phyloP scores from a whole-genome alignment of 2,113 vertebrate species.

The Trematomus loennbergii region DNA sequence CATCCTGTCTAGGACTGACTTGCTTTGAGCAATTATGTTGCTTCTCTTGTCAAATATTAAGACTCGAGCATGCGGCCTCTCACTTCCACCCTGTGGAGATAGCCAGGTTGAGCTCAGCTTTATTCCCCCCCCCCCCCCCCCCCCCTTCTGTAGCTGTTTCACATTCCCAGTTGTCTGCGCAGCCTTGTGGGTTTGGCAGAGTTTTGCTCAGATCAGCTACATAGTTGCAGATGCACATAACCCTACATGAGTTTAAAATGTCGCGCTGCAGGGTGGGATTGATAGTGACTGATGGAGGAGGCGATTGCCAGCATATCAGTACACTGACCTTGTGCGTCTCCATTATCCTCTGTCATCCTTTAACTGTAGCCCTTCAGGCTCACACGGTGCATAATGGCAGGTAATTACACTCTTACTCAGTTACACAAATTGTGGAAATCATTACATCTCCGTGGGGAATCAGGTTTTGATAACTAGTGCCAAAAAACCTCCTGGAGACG shows the following conservation, averaged over 20 bases:
- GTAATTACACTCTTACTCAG: slow-evolving; percentile 57
- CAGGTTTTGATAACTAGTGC: slow-evolving; percentile 38
- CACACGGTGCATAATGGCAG: slow-evolving; percentile 35
- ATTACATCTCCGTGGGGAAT: slow-evolving; percentile 46
- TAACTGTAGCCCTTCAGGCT: slow-evolving; percentile 34
- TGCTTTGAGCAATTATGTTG: slow-evolving; percentile 70
- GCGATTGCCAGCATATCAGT: slow-evolving; percentile 28
- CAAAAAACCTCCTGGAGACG: slow-evolving; percentile 34
- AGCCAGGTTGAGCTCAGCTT: slow-evolving; percentile 54
- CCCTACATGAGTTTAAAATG: slow-evolving; percentile 35
- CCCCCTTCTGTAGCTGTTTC: slow-evolving; percentile 52
- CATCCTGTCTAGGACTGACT: slow-evolving; percentile 67
- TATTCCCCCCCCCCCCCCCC: slow-evolving; percentile 18
- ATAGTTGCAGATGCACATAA: slow-evolving; percentile 53
- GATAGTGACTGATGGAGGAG: slow-evolving; percentile 42
- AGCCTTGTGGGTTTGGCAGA: slow-evolving; percentile 60
- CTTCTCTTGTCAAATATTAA: slow-evolving; percentile 71
- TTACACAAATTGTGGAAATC: slow-evolving; percentile 54
- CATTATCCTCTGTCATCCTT: slow-evolving; percentile 23
- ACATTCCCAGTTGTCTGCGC: slow-evolving; percentile 63
- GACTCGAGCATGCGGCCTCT: slow-evolving; percentile 54
- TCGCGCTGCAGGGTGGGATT: slow-evolving; percentile 41
- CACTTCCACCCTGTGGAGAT: slow-evolving; percentile 50
- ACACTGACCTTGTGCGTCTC: slow-evolving; percentile 53
- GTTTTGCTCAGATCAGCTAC: slow-evolving; percentile 46